Percentiles rank a stretch among this genome's conserved stretches.
Conservation (phyloP, 1,140 invertebrate genomes). For the Rhopalosiphum maidis region DNA sequence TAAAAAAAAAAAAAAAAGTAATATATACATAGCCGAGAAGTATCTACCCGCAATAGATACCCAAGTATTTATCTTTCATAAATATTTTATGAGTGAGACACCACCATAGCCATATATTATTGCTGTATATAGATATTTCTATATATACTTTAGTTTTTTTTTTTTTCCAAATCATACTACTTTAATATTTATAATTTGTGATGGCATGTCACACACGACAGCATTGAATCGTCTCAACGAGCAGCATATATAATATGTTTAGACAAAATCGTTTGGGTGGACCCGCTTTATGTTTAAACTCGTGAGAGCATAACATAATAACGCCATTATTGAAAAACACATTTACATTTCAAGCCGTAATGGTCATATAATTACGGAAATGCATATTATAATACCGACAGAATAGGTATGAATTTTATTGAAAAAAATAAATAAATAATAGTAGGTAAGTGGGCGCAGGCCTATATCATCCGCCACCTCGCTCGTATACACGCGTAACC, state of each 20-base stretch:
- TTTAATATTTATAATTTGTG: conserved; percentile 11
- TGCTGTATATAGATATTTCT: too few relatives aligned
- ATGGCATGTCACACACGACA: too few relatives aligned
- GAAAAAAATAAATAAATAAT: not conserved
- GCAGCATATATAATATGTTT: not conserved
- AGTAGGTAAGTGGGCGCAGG: not conserved
- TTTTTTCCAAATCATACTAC: not conserved
- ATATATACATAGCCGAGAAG: not conserved
- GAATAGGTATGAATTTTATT: not conserved
- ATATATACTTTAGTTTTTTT: not conserved
- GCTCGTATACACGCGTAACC: not conserved
- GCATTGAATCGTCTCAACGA: not conserved
- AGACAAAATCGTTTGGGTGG: not conserved
- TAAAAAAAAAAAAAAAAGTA: not conserved
- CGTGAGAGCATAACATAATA: not conserved
- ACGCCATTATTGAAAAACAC: not conserved
- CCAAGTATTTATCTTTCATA: not conserved
- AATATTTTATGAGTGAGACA: not conserved
- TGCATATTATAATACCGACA: not conserved
- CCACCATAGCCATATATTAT: not conserved
- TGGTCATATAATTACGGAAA: not conserved
- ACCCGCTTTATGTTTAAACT: not conserved
- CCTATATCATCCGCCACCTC: not conserved
- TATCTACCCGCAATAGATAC: not conserved
- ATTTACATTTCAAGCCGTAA: not conserved